Base-by-base conservation (phyloP, 2,113 vertebrate species). In the Euleptes europaea region DNA sequence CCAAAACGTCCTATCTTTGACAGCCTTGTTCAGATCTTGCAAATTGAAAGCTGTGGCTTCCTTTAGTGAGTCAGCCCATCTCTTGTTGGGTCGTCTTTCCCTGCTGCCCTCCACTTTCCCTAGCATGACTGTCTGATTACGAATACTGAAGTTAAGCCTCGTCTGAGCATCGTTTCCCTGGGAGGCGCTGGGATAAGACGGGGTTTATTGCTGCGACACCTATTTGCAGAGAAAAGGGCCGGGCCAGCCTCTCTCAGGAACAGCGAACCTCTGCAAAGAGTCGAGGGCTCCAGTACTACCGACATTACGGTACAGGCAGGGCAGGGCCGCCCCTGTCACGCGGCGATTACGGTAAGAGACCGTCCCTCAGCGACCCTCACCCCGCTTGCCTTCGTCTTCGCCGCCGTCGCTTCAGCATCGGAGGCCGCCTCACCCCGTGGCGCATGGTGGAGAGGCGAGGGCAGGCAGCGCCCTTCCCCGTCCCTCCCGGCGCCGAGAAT, bases 351-450 rank as follows among this genome's bases (percentile, higher is more conserved):
- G 67, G 67, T 70, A 70, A 70, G 33, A 38, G 67, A 15, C 67
- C 13, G 11, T 15, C n/a, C 80, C 26, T 63, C 8, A 26, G 5
- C 1, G 60, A 75, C 35, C 51, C 83, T 65, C 69, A 12, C 35
- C 77, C 63, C 88, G 35, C 86, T 80, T 86, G 83, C 67, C 82
- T 88, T 88, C 81, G 49, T 33, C 57, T 33, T 4, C 42, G 31
- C 72, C 10, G 63, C 60, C 44, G 31, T 78, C 35, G 3, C 19
- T 35, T 33, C 14, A 31, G 65, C 65, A 11, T 31, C 77, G 19
- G 77, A 11, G 72, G 57, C 38, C 78, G 14, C 2, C 65, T 7
- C n/a, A 67, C 8, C 72, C 44, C 42, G 5, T 15, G 13, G 8
- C 49, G 63, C 85, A 86, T 57, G 38, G 5, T 44, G 49, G 38